Evolutionary conservation across 2,888 invertebrate genomes (phyloP), one percentile per base, ranked within the genome.

Genomic region (Pseudanteris insignis): DNA sequence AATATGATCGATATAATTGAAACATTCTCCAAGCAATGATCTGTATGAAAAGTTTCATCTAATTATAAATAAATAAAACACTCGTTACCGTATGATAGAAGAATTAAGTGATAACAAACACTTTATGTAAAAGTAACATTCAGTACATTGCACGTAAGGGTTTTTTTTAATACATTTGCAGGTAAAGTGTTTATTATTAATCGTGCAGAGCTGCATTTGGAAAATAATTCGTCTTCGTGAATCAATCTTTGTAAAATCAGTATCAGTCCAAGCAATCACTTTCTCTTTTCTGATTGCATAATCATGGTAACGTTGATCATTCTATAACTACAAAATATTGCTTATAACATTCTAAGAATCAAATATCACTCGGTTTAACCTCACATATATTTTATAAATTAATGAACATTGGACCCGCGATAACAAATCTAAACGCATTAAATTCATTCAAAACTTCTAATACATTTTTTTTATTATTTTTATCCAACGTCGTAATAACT

Each of bases 321-420:
- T 51, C 57, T 54, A 12, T 57, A 60, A 59, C 62, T 66, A 67
- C 59, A 68, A 65, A 67, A 67, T 70, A 68, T 71, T 71, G 68
- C 70, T 71, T 68, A 67, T 51, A 53, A 65, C 67, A 65, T 62
- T 54, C 64, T 57, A 55, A 64, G 44, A 60, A 43, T 63, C 53
- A 53, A 62, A 50, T 62, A 54, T 38, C 59, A 54, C 44, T 67
- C 57, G 36, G 29, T 54, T 53, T 34, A 60, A n/a, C n/a, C n/a
- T n/a, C n/a, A n/a, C n/a, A n/a, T n/a, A n/a, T n/a, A n/a, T n/a
- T n/a, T n/a, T 68, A 67, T 70, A 73, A 67, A 71, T 71, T 69
- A 69, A 76, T 67, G 69, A 72, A 64, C 59, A 72, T 77, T 78
- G 77, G 77, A 77, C 77, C 78, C 77, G 66, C 72, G 68, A 69